Percentiles rank a stretch among this genome's conserved stretches.
Conservation (phyloP, 1,140 invertebrate species). For the Thaumetopoea pityocampa region DNA sequence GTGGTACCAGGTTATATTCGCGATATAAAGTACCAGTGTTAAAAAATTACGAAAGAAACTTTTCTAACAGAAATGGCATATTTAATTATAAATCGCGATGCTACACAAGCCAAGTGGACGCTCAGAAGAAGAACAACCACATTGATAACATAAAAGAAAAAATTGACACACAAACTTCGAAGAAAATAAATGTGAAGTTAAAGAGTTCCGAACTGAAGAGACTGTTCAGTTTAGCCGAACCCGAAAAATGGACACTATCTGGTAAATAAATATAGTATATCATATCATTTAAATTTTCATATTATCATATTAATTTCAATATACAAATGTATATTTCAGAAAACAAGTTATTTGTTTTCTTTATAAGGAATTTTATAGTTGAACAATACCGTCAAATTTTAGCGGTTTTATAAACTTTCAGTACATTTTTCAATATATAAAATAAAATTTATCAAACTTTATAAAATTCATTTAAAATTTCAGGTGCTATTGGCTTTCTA, state of each 20-base stretch:
- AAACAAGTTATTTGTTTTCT: no score
- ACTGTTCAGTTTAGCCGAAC: conserved; percentile 80
- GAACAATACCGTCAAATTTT: no score
- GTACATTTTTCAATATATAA: no score
- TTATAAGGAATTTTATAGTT: no score
- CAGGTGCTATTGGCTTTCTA: conserved; percentile 88
- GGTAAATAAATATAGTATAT: conserved; percentile 65
- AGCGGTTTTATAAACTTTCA: no score
- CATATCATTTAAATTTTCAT: no score
- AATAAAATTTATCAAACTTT: no score
- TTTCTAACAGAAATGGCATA: conserved; percentile 32
- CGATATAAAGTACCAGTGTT: conserved; percentile 46
- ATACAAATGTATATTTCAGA: no score
- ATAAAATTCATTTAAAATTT: no score
- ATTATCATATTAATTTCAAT: background rate
- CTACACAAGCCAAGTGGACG: conserved; percentile 55
- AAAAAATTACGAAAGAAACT: conserved; percentile 54
- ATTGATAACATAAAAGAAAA: conserved; percentile 41
- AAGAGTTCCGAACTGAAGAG: conserved; percentile 78
- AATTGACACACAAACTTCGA: conserved; percentile 26
- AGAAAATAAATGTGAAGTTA: conserved; percentile 64
- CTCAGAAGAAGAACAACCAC: conserved; percentile 45
- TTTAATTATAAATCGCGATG: conserved; percentile 40
- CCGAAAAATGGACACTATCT: conserved; percentile 83
- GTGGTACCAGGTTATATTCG: conserved; percentile 58